Base-by-base conservation (phyloP, 2,113 vertebrate species). In the Ammodytes dubius region DNA sequence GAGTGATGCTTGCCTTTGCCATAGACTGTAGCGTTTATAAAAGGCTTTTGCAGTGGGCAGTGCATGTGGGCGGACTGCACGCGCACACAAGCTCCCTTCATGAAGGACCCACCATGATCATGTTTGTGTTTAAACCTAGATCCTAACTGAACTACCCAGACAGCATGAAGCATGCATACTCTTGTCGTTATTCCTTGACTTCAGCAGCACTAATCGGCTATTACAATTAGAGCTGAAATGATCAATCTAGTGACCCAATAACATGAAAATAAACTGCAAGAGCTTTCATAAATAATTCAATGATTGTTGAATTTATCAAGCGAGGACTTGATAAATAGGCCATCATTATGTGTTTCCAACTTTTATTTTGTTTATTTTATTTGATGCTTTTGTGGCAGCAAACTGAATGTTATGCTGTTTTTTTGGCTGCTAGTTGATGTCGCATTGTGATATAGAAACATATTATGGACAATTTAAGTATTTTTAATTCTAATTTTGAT, bases 11-110 rank as follows among this genome's bases (percentile, higher is more conserved):
- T 58, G 45, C 60, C n/a, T 19, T 42, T 56, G 27, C 27, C 27
- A 27, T 27, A 27, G 27, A 27, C 27, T 43, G n/a, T 47, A 43
- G 42, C 40, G 17, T 61, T 19, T 35, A 42, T 27, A 4, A 64
- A 15, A 56, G 27, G 27, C 27, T 27, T 27, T 27, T 27, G 1
- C 43, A 57, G 74, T 71, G 69, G 27, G 47, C 61, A 40, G 71
- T 56, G 71, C 56, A 27, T 12, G 78, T 74, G 59, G 84, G 77
- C 60, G 77, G 70, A 40, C 66, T 63, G 54, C 45, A n/a, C 65
- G 58, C 47, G 45, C 27, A 57, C 47, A 61, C 37, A 35, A 43
- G 43, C 43, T 27, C 27, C 27, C 58, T 42, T 49, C 14, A 10
- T 59, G 43, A 14, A 70, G 57, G 49, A 27, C 27, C 27, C 27